Evolutionary conservation across 2,888 invertebrate genomes (phyloP).

Genomic region (Pseudoips prasinana): DNA sequence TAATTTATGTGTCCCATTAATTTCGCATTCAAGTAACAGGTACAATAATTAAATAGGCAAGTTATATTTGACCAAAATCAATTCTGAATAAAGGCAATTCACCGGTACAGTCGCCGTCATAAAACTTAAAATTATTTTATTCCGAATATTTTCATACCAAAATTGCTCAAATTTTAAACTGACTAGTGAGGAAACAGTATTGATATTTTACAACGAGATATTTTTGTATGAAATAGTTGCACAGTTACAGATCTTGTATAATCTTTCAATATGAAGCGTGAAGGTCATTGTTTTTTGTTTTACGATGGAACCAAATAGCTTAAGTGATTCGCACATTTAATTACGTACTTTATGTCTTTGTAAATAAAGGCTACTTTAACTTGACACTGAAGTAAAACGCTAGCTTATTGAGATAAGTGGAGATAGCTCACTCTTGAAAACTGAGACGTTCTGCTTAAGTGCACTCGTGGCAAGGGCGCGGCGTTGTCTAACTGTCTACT

Average conservation of each 20-base stretch:
- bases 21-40: no score
- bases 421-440: constrained; percentile 18
- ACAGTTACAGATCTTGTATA: no score
- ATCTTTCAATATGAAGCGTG: constrained; percentile 5
- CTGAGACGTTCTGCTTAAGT: background rate
- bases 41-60: no score
- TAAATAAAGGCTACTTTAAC: constrained; percentile 17
- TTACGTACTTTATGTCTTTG: constrained; percentile 15
- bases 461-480: no score
- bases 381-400: constrained; percentile 16
- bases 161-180: constrained; percentile 24
- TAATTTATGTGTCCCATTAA: no score
- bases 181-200: constrained; percentile 5
- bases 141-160: background rate
- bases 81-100: no score
- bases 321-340: constrained; percentile 23
- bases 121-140: no score
- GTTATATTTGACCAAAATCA: no score
- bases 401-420: constrained; percentile 23
- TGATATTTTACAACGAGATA: constrained; percentile 10
- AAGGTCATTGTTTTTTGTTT: constrained; percentile 16
- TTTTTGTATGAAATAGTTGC: background rate
- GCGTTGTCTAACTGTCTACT: no score
- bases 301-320: constrained; percentile 30
- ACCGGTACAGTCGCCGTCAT: no score